These are phyloP conservation scores for Drosophila simulans DNA, from an alignment of 1,140 invertebrate genomes.

Conservation along the genomic window DNA sequence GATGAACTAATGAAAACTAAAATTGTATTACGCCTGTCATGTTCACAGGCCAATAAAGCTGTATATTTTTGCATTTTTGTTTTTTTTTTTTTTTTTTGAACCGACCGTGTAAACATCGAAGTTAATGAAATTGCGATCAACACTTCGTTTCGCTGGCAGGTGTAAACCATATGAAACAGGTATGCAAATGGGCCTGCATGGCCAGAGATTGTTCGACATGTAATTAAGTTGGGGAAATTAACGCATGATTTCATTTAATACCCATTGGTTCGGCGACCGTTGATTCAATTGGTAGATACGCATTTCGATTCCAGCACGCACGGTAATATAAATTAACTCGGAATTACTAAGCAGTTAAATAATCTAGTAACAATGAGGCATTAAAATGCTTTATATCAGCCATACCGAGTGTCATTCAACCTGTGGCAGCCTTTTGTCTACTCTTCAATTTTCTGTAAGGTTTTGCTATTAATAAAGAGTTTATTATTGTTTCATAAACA, in stretches of 20 bases:
- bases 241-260: constrained; percentile 37
- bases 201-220: constrained; percentile 21
- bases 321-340: too few relatives aligned
- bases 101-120: constrained; percentile 28
- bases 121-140: constrained; percentile 51
- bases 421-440: neutral
- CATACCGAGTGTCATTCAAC: constrained; percentile 5
- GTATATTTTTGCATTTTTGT: neutral
- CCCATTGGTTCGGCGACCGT: neutral
- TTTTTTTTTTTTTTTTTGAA: constrained; percentile 10
- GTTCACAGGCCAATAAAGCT: constrained; percentile 3
- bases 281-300: neutral
- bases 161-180: constrained; percentile 21
- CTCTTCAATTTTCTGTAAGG: neutral
- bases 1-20: neutral
- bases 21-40: constrained; percentile 7
- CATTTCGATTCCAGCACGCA: neutral
- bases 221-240: constrained; percentile 56
- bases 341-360: neutral
- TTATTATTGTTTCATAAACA: constrained; percentile 17
- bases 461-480: constrained; percentile 19
- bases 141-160: constrained; percentile 22
- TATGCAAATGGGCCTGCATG: constrained; percentile 26
- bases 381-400: neutral
- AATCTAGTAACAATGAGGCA: neutral